Conservation (phyloP, 2,797 vertebrate genomes). For the Chaetophractus vellerosus region DNA sequence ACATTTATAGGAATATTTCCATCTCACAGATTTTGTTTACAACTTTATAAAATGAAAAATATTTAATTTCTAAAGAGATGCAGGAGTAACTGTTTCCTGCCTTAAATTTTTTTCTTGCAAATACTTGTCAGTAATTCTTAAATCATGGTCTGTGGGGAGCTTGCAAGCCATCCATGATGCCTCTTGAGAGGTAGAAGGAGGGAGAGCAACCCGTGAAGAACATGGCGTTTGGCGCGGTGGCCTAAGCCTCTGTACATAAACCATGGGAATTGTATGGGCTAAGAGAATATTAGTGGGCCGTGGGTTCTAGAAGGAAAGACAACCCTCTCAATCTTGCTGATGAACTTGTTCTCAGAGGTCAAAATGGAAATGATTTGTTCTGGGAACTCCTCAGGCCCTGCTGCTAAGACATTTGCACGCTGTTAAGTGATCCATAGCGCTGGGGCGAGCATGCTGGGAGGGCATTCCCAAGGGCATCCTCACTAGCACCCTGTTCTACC, state of each 20-base stretch:
- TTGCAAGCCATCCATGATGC: background rate
- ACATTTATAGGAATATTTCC: slow-evolving; percentile 5
- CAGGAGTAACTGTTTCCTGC: background rate
- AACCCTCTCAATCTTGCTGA: background rate
- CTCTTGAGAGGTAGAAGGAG: background rate
- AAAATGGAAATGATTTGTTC: slow-evolving; percentile 67
- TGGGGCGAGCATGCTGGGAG: background rate
- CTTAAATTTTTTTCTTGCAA: slow-evolving; percentile 8
- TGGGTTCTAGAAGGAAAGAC: background rate
- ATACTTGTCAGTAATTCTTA: slow-evolving; percentile 6
- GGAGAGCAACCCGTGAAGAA: background rate
- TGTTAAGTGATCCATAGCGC: background rate
- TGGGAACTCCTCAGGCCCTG: slow-evolving; percentile 60
- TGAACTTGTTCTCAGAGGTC: slow-evolving; percentile 55
- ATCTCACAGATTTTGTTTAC: background rate
- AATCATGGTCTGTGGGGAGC: background rate
- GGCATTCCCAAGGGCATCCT: background rate
- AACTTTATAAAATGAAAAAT: background rate
- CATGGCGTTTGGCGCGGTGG: background rate
- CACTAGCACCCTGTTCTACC: background rate
- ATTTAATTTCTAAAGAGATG: slow-evolving; percentile 10
- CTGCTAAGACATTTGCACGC: slow-evolving; percentile 74
- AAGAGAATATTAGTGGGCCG: background rate
- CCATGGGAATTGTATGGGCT: background rate
- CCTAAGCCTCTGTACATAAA: background rate